Base-by-base conservation (phyloP, 2,113 vertebrate species). In the Chaetura pelagica region DNA sequence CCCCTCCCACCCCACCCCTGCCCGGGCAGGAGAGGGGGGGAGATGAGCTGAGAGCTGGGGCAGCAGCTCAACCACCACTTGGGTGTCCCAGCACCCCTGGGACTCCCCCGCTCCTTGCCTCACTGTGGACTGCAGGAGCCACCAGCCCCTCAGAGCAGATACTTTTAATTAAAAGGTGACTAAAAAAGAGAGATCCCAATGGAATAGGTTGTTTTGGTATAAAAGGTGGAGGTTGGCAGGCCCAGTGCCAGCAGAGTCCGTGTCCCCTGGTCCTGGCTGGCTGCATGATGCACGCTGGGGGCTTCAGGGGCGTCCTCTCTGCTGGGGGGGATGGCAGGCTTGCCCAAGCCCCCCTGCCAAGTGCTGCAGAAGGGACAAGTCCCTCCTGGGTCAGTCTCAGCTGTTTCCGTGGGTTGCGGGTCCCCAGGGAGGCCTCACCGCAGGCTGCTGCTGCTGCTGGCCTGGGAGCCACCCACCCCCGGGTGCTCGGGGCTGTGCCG, bases 401-500 rank as follows among this genome's bases (percentile, higher is more conserved):
- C 55, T 0, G 1, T 32, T 73, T 46, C 52, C 2, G 0, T 3
- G 0, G 17, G 63, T 68, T 0, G 4, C 68, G 63, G 74, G 23
- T 71, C 29, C 80, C 91, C 0, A 2, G 71, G 51, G 58, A 1
- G 3, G 80, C 34, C 96, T 98, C 98, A 99, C 97, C 99, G 99
- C 77, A 99, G 98, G 96, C 99, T 99, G 98, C 98, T 99, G 96
- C 98, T 98, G 96, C 99, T 99, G 98, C 99, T 99, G 95, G 99
- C 99, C 95, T 99, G 99, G 91, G 99, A 99, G 96, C 99, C 98
- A 95, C 99, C 97, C 92, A 99, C 98, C 12, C 99, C 98, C 0
- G 99, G 99, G 83, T 99, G 99, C 96, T 99, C 99, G 0, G 99
- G 99, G 97, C 99, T 99, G 97, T 99, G 99, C 57, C 99, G 99